Conservation (phyloP, 2,888 invertebrate genomes). For the Plagodis pulveraria region DNA sequence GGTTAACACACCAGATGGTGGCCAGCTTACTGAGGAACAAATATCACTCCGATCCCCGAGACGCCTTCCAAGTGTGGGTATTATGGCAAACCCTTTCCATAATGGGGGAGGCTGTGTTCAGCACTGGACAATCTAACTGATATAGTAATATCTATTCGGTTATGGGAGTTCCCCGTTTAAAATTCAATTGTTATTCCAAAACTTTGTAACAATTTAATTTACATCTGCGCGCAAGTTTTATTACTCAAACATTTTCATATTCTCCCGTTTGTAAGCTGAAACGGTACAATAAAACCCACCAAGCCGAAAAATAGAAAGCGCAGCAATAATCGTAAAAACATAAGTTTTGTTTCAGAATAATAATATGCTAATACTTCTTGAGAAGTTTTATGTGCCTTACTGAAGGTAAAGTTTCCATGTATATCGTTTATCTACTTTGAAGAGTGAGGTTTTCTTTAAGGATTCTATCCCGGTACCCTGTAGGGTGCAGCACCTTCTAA, state of each 20-base stretch:
- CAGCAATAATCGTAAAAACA: conserved; percentile 45
- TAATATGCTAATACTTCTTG: conserved; percentile 46
- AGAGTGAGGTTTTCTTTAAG: no score
- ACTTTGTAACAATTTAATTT: conserved; percentile 7
- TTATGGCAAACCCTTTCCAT: no score
- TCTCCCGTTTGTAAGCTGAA: conserved; percentile 4
- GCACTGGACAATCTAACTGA: no score
- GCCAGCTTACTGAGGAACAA: no score
- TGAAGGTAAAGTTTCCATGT: conserved; percentile 29
- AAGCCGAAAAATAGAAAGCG: conserved; percentile 29
- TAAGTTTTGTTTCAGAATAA: conserved; percentile 46
- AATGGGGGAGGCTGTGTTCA: no score
- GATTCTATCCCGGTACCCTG: no score
- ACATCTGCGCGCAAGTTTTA: conserved; percentile 20
- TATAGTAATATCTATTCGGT: not conserved
- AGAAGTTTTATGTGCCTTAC: conserved; percentile 40
- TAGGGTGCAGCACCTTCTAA: no score
- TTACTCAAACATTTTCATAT: conserved; percentile 13
- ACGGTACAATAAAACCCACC: conserved; percentile 20
- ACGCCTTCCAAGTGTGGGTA: no score
- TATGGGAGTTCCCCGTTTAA: not conserved
- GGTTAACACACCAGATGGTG: no score
- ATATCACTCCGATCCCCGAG: no score
- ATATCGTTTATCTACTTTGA: no score
- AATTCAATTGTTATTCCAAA: conserved; percentile 5